Base-by-base conservation (phyloP, 2,797 vertebrate genomes). In the Australoheros facetus region DNA sequence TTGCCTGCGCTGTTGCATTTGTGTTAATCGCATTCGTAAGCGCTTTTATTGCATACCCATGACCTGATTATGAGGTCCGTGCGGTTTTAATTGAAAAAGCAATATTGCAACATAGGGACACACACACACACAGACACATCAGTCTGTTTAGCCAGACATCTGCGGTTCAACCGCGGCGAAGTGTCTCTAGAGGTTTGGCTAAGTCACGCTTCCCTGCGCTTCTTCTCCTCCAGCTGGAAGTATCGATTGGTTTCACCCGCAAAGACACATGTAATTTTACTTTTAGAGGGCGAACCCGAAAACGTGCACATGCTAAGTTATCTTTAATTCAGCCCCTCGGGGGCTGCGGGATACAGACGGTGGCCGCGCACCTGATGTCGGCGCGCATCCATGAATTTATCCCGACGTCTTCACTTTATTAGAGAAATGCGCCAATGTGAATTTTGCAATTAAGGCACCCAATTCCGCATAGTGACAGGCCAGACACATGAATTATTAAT, bases 121-220 rank as follows among this genome's bases (percentile, higher is more conserved):
- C n/a, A 62, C 56, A 72, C 57, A 59, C 30, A 71, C 37, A 59
- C 53, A 32, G 28, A 53, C n/a, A 32, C 34, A 53, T 14, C 70
- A 28, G 53, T 74, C 71, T 77, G 83, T 78, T 82, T 37, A 70
- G 75, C 42, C 64, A 82, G 85, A 93, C 92, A 92, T 91, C 91
- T 93, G 93, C 85, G 84, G 73, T 55, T 77, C 70, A 80, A 84
- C 79, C 78, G 73, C 32, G 73, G 84, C 69, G 37, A 56, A 60
- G 75, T 4, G 87, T 92, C 92, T 92, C 90, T 73, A 81, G 90
- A 85, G 93, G 86, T 81, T 92, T 89, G 79, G 42, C 53, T 79
- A 70, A 86, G 91, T 94, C 93, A 93, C 90, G 92, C 92, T 89
- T 88, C 89, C 78, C 79, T 81, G 90, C 77, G 75, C 89, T 85